Evolutionary conservation across 1,140 invertebrate species (phyloP), one percentile per base, ranked within the genome.

Genomic region (Oncopeltus fasciatus): DNA sequence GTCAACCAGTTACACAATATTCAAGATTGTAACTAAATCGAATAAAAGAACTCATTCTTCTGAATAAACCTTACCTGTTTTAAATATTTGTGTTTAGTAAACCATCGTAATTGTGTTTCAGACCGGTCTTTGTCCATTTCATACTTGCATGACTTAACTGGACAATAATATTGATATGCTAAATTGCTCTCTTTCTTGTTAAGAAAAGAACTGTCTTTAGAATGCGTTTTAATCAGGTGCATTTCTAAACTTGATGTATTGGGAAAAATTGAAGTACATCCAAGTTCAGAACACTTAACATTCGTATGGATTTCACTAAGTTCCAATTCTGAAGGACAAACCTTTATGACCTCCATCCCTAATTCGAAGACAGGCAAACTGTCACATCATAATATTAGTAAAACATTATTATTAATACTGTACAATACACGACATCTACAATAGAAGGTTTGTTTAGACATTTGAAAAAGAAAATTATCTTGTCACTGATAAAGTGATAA

Each of bases 61-160:
- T n/a, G n/a, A n/a, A n/a, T 9, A 49, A n/a, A 18, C 24, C 28
- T 64, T 33, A 56, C 63, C 57, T 64, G 63, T 44, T 64, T 60
- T 11, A 64, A 51, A 60, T 59, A 64, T 27, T 60, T 64, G 16
- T 49, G 47, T 27, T 64, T 60, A 16, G 58, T 60, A 31, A 64
- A 64, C 27, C 33, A 64, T 26, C 63, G 28, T 18, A 44, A 33
- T 20, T 60, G 43, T n/a, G 21, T 14, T 24, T 28, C 14, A 26
- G 16, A 28, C 33, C 33, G 29, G 5, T 47, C 56, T 5, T 20
- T 14, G n/a, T 33, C n/a, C 44, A 59, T 20, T 24, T 33, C 24
- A 53, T 64, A 64, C 26, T 64, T 64, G 27, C 63, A 64, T 4
- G 14, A 11, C n/a, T 38, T 26, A 8, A 43, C 49, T 3, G 63